Evolutionary conservation across 2,888 invertebrate species (phyloP), one percentile per base, ranked within the genome.

Genomic region (Andrena bicolor): DNA sequence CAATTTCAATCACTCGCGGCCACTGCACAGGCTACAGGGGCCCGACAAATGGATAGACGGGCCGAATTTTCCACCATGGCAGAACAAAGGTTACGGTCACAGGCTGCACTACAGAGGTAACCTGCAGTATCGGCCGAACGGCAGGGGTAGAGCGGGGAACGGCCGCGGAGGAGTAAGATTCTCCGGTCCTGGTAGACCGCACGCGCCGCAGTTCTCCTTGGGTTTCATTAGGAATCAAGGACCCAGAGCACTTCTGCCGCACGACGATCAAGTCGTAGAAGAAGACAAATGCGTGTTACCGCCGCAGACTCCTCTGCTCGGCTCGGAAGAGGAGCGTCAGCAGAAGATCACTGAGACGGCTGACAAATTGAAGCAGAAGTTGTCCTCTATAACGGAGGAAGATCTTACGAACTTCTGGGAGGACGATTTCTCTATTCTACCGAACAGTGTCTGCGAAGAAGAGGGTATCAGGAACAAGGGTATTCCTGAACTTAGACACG

Each of bases 261-360:
- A 23, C 16, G 72, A 77, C 7, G 58, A 60, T 10, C 30, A 69
- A 74, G 5, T 13, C 8, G 1, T 70, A 20, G 70, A 60, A 60
- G 65, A 78, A 51, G 63, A 65, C 2, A 58, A 61, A 35, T 13
- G 23, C 35, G 10, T 20, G 0, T 1, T n/a, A 20, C 32, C 13
- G 0, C 65, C 80, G 0, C 80, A 81, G 30, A 87, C 83, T 53
- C 91, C 92, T 8, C 64, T 90, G 13, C 89, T 88, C n/a, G 94
- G 93, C 2, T 93, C 93, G 0, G 93, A 93, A 64, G 93, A 93
- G 63, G 94, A 94, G 76, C 90, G 93, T 0, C 88, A 90, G 26
- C 90, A 90, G 30, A 93, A 92, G 51, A 93, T 94, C 74, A 90
- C 89, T 1, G 91, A 93, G 51, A 91, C 93, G 0, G 94, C 92